Conservation (phyloP, 1,140 invertebrate species). For the Pseudomyrmex cubaensis region DNA sequence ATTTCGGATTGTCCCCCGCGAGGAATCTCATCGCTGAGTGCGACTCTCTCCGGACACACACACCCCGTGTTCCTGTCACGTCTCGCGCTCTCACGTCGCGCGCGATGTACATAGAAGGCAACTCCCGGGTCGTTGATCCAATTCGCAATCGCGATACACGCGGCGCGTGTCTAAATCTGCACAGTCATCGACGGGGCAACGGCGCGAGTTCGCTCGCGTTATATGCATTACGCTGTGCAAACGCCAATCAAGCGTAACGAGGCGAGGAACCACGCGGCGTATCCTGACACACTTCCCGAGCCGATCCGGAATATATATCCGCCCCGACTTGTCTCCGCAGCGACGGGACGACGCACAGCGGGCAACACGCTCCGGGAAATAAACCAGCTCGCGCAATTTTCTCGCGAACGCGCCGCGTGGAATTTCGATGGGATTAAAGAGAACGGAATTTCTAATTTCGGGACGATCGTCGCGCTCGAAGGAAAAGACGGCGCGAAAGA, state of each 20-base stretch:
- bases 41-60: constrained; percentile 5
- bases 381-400: constrained; percentile 32
- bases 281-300: constrained; percentile 41
- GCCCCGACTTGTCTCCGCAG: too few relatives aligned
- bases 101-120: constrained; percentile 11
- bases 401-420: not conserved
- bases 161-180: constrained; percentile 52
- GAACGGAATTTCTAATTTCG: constrained; percentile 17
- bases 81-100: constrained; percentile 39
- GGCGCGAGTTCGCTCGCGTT: constrained; percentile 32
- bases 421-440: constrained; percentile 32
- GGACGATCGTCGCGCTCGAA: not conserved
- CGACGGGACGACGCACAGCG: too few relatives aligned
- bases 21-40: constrained; percentile 1
- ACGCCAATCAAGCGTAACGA: constrained; percentile 55
- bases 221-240: constrained; percentile 45
- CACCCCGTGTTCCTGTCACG: constrained; percentile 43
- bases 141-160: constrained; percentile 49
- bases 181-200: constrained; percentile 31
- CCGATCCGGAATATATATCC: constrained; percentile 41
- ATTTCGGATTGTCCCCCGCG: constrained; percentile 14
- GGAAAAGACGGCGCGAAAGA: not conserved
- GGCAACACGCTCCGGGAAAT: not conserved
- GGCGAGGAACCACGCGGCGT: constrained; percentile 27
- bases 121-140: constrained; percentile 39